These are phyloP conservation scores for Romanogobio albipinnatus DNA, from an alignment of 2,113 vertebrate genomes.

Conservation along the genomic window DNA sequence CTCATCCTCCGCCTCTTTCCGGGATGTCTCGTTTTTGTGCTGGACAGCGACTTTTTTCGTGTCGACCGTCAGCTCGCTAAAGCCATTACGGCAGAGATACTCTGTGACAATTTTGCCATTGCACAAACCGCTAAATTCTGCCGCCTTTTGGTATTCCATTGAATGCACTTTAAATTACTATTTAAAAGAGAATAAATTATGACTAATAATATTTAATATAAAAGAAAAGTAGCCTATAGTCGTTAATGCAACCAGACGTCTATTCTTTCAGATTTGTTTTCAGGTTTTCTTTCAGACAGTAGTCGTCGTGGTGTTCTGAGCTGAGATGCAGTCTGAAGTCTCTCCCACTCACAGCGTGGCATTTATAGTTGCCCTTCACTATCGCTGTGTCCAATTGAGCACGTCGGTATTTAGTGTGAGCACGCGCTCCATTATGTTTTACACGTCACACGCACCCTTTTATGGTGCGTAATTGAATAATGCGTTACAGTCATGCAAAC, in stretches of 20 bases:
- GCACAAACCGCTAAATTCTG: slow-evolving; percentile 66
- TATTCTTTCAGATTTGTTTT: neutral
- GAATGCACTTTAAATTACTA: neutral
- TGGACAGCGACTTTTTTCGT: slow-evolving; percentile 61
- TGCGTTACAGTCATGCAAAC: slow-evolving; percentile 16
- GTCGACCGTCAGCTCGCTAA: slow-evolving; percentile 58
- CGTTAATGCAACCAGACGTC: neutral
- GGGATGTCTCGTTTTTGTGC: slow-evolving; percentile 66
- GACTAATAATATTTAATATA: neutral
- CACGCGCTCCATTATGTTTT: neutral
- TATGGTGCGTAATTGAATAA: neutral
- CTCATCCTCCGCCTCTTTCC: slow-evolving; percentile 65
- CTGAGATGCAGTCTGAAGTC: neutral
- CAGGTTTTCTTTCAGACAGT: neutral
- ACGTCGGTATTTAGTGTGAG: slow-evolving; percentile 11
- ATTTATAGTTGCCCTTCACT: slow-evolving; percentile 27
- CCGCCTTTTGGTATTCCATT: slow-evolving; percentile 57
- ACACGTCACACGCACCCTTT: slow-evolving; percentile 11
- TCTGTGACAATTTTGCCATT: slow-evolving; percentile 60
- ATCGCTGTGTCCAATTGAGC: slow-evolving; percentile 30
- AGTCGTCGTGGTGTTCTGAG: neutral
- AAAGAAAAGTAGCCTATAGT: neutral
- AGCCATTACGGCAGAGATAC: slow-evolving; percentile 48
- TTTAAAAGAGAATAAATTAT: neutral
- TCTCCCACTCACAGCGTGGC: neutral